Percentiles rank a stretch among this genome's conserved stretches.
phyloP scores from a whole-genome alignment of 1,140 invertebrate genomes.

The Gonatopus flavifemur region DNA sequence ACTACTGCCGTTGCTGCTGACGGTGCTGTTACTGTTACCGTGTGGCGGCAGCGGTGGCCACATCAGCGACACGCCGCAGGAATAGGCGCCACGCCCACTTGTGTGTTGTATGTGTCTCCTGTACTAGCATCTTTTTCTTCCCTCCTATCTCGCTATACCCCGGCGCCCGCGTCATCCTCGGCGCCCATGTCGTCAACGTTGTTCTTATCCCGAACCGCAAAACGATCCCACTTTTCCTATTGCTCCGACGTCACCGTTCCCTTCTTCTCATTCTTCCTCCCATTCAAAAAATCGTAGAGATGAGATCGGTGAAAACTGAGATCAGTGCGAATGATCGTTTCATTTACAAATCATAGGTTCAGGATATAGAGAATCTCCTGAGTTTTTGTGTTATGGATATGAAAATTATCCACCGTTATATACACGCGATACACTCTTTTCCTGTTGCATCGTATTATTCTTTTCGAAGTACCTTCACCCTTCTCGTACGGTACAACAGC shows the following conservation, averaged over 20 bases:
- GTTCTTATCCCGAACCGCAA: too few species aligned
- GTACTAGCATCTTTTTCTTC: conserved; percentile 23
- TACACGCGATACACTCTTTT: too few species aligned
- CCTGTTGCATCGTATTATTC: too few species aligned
- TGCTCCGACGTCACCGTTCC: background rate
- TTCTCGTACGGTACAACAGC: too few species aligned
- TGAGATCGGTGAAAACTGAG: too few species aligned
- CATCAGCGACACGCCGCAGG: conserved; percentile 38
- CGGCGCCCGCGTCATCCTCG: background rate
- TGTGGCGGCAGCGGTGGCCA: conserved; percentile 22
- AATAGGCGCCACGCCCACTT: conserved; percentile 50
- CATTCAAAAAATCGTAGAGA: too few species aligned
- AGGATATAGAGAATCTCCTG: too few species aligned
- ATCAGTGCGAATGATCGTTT: too few species aligned
- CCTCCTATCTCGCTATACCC: conserved; percentile 23
- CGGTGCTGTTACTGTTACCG: conserved; percentile 22
- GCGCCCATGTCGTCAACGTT: background rate
- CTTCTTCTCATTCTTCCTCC: background rate
- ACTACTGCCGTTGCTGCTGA: conserved; percentile 10
- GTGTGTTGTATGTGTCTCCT: conserved; percentile 36
- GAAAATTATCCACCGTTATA: too few species aligned
- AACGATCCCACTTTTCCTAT: background rate
- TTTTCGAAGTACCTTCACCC: too few species aligned
- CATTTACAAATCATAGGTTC: too few species aligned
- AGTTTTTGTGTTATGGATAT: too few species aligned